These are phyloP conservation scores for Nesospiza acunhae DNA, from an alignment of 2,113 vertebrate species.

Conservation along the genomic window DNA sequence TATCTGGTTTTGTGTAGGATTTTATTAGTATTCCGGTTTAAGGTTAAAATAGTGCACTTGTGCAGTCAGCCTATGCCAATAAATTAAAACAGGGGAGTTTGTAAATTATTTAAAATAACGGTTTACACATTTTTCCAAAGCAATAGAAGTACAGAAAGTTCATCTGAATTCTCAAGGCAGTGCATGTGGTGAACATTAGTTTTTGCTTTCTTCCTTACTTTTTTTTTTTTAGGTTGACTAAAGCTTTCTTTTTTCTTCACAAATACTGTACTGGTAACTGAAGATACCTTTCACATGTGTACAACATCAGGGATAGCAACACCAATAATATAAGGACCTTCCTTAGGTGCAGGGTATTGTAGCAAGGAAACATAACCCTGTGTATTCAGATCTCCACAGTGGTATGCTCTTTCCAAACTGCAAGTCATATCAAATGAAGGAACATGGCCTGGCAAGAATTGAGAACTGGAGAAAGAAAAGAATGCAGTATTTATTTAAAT, in stretches of 20 bases:
- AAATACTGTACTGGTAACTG: not conserved
- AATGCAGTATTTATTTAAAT: not conserved
- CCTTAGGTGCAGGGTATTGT: not conserved
- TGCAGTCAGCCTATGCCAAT: not conserved
- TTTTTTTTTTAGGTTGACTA: not conserved
- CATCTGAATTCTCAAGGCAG: slow-evolving; percentile 39
- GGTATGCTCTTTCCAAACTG: not conserved
- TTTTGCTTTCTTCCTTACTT: not conserved
- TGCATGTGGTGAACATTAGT: slow-evolving; percentile 45
- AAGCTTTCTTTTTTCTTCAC: not conserved
- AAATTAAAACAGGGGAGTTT: slow-evolving; percentile 41
- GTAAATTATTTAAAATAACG: slow-evolving; percentile 32
- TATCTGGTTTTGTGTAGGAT: slow-evolving; percentile 34
- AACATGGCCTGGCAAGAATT: not conserved
- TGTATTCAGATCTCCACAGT: not conserved
- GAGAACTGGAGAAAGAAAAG: not conserved
- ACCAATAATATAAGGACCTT: not conserved
- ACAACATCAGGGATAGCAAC: not conserved
- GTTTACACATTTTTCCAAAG: slow-evolving; percentile 33
- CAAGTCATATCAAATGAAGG: not conserved
- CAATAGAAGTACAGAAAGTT: slow-evolving; percentile 33
- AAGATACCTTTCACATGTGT: not conserved
- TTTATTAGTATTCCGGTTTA: slow-evolving; percentile 25
- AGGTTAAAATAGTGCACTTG: slow-evolving; percentile 38
- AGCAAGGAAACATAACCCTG: not conserved